These are phyloP conservation scores for Drosophila merina DNA, from an alignment of 2,888 invertebrate species.

Conservation along the genomic window DNA sequence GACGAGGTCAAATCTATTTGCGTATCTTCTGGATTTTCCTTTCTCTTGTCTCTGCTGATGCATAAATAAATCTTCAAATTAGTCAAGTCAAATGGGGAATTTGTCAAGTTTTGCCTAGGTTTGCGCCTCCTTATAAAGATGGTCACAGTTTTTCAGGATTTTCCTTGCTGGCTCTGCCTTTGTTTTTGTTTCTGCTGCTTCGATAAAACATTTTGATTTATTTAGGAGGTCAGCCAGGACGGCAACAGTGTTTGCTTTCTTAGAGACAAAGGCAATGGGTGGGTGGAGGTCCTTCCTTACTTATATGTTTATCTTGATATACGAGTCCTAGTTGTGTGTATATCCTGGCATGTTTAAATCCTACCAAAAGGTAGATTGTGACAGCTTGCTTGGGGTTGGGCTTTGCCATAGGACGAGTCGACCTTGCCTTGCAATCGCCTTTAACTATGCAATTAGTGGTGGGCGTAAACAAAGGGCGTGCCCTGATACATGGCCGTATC, in stretches of 20 bases:
- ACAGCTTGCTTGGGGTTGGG: slow-evolving; percentile 23
- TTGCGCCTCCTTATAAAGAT: slow-evolving; percentile 8
- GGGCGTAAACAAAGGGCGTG: slow-evolving; percentile 10
- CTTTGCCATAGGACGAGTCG: neutral
- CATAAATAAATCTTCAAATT: slow-evolving; percentile 47
- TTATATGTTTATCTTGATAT: slow-evolving; percentile 4
- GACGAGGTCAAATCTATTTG: slow-evolving; percentile 37
- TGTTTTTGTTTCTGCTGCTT: slow-evolving; percentile 14
- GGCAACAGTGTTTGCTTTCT: slow-evolving; percentile 26
- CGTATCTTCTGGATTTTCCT: slow-evolving; percentile 26
- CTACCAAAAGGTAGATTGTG: slow-evolving; percentile 18
- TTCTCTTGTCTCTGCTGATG: slow-evolving; percentile 33
- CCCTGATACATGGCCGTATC: slow-evolving; percentile 17
- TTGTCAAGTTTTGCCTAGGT: slow-evolving; percentile 29
- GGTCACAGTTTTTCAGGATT: slow-evolving; percentile 27
- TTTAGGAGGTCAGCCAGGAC: slow-evolving; percentile 34
- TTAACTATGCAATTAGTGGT: slow-evolving; percentile 37
- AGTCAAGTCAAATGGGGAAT: slow-evolving; percentile 43
- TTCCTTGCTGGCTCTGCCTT: slow-evolving; percentile 1
- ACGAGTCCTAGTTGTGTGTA: neutral
- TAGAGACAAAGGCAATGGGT: neutral
- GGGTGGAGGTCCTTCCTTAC: slow-evolving; percentile 3
- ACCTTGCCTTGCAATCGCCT: slow-evolving; percentile 43
- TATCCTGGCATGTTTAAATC: slow-evolving; percentile 4
- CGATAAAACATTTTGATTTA: slow-evolving; percentile 46